Conservation (phyloP, 2,888 invertebrate genomes). For the Cheilosia grossa region DNA sequence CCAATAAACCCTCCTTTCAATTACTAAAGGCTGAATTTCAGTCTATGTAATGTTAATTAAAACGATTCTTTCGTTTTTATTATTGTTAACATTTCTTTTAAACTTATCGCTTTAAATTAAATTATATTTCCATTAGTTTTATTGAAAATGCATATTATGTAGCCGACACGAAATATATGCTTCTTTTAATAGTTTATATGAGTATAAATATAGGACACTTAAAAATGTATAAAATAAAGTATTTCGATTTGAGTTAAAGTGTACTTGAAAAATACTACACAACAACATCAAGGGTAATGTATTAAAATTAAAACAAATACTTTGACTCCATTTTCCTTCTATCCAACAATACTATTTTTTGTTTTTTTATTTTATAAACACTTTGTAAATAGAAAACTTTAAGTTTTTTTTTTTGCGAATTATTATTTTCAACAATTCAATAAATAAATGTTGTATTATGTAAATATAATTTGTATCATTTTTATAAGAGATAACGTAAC, state of each 20-base stretch:
- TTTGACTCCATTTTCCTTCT: constrained; percentile 12
- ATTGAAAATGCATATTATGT: constrained; percentile 1
- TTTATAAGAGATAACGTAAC: constrained; percentile 23
- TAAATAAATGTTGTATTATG: constrained; percentile 29
- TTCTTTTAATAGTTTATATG: not conserved
- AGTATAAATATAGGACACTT: constrained; percentile 18
- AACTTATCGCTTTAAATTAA: not conserved
- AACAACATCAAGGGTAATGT: constrained; percentile 42
- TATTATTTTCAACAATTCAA: constrained; percentile 37
- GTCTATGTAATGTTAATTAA: constrained; percentile 62
- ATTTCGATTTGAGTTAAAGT: constrained; percentile 35
- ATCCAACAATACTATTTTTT: constrained; percentile 19
- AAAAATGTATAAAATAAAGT: constrained; percentile 47
- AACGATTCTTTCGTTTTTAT: constrained; percentile 46
- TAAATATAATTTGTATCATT: constrained; percentile 44
- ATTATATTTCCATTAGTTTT: constrained; percentile 20
- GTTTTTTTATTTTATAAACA: constrained; percentile 5
- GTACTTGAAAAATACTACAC: constrained; percentile 8
- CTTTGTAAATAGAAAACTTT: constrained; percentile 60
- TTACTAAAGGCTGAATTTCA: constrained; percentile 73
- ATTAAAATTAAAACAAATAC: constrained; percentile 5
- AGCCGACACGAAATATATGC: constrained; percentile 24
- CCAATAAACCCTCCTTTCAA: constrained; percentile 47
- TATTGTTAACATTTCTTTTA: constrained; percentile 59
- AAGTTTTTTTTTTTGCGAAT: not conserved